Base-by-base conservation (phyloP, 23 tunicate species). In the Trididemnum clinides region DNA sequence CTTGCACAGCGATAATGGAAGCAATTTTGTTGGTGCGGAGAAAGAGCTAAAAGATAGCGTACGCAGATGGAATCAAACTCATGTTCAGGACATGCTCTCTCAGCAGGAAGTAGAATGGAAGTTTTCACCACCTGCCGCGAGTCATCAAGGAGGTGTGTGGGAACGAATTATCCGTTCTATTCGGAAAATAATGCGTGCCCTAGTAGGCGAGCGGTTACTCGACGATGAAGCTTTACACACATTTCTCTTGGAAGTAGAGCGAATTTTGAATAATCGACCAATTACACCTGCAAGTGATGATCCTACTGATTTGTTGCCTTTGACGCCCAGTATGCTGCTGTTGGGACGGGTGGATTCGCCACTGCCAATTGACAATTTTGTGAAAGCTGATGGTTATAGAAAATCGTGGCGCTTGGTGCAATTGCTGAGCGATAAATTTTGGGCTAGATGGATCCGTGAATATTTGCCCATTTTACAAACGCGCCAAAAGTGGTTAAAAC, bases 91-190 rank as follows among this genome's bases (percentile, higher is more conserved):
- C 21, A 18, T n/a, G 7, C 28, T 71, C 7, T 33, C 12, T n/a
- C 88, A 64, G 50, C 25, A 82, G 6, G 28, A 28, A 27, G 28
- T 50, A 6, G 39, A 82, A 34, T 82, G 77, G 54, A 64, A 54
- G 27, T 82, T 62, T 37, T 7, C 26, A 22, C 30, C 39, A 12
- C 44, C 86, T 6, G 27, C n/a, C 2, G 26, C 71, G n/a, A 63
- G 71, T 63, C 71, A 63, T n/a, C 71, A 63, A 63, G 71, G 71
- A 63, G 28, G 81, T 39, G 88, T 84, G 4, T 72, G 36, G 28
- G 81, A 84, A 37, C 30, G 89, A 22, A 81, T 75, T 22, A 77
- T 85, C 19, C 84, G 89, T 6, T 32, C 81, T 33, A 22, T 59
- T 23, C 84, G 84, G 10, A 80, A 59, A 80, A 65, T 64, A 21